Evolutionary conservation across 2,888 invertebrate species (phyloP).

Genomic region (Gymnocheta viridis): DNA sequence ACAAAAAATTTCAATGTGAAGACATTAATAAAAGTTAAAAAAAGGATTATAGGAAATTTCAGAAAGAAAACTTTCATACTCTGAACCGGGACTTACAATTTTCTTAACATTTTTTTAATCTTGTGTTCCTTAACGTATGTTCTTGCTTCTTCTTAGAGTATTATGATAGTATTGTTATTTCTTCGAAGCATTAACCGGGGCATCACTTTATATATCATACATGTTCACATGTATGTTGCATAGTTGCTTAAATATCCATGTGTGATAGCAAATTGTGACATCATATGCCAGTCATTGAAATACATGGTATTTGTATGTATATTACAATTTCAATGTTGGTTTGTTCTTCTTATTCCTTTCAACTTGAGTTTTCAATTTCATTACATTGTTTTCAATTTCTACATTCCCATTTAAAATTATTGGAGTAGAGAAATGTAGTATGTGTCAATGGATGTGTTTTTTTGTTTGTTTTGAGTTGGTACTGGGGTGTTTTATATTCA

Average conservation of each 20-base stretch:
- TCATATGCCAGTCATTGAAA: constrained; percentile 23
- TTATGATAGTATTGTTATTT: background rate
- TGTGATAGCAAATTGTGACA: constrained; percentile 11
- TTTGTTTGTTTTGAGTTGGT: background rate
- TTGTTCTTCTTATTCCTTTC: constrained; percentile 20
- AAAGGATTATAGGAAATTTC: too few species aligned
- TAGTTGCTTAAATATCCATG: background rate
- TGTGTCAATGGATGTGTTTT: background rate
- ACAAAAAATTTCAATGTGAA: too few species aligned
- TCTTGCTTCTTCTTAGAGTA: background rate
- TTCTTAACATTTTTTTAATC: too few species aligned
- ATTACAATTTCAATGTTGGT: constrained; percentile 30
- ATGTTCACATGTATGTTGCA: background rate
- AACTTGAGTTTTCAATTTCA: constrained; percentile 37
- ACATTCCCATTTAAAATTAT: background rate
- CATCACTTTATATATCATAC: background rate
- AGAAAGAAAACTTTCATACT: too few species aligned
- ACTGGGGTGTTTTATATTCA: background rate
- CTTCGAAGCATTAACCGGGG: background rate
- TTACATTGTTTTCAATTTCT: constrained; percentile 54
- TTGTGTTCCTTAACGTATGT: too few species aligned
- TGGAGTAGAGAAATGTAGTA: background rate
- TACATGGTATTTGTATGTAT: constrained; percentile 2
- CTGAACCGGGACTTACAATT: too few species aligned
- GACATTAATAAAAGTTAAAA: too few species aligned